Evolutionary conservation across 2,113 vertebrate species (phyloP), one percentile per base, ranked within the genome.

Genomic region (Chaetura pelagica): DNA sequence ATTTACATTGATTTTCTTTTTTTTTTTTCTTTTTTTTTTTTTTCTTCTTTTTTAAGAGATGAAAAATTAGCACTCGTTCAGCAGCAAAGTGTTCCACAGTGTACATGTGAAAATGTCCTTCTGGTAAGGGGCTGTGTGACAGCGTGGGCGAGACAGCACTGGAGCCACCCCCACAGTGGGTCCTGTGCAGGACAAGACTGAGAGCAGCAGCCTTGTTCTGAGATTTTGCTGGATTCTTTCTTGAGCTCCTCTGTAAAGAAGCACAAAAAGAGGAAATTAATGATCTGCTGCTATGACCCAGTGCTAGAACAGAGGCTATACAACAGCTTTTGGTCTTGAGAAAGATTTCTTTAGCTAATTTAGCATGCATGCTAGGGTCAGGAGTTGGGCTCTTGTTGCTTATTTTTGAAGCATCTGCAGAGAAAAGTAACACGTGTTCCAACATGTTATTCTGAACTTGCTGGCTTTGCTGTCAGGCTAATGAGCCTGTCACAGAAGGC

Each of bases 331-430:
- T 84, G 58, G 3, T 88, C 46, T 66, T 23, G 32, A 61, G 71
- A 64, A 87, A 48, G 40, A 62, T 75, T 88, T 67, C 52, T 67
- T 52, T 38, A 52, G 55, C 72, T 91, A 30, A 49, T 87, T 92
- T 68, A 64, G 29, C 52, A 40, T 87, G 49, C 44, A 7, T 38
- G 9, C 69, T 76, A 30, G 15, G 54, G 52, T 72, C 54, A 32
- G 58, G 69, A 69, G 63, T 87, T 79, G 46, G 74, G 83, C 34
- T 90, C 40, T 27, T 15, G 24, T 73, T 42, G 27, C 40, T 74
- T 80, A 8, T 74, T 95, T 94, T 66, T 78, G 52, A 81, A 86
- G 34, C 55, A 67, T 75, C 66, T 87, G 68, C 67, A 84, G 81
- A 66, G 58, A 75, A 94, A 68, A 90, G 68, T 84, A 72, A 35